Evolutionary conservation across 2,888 invertebrate species (phyloP).

Genomic region (Acleris holmiana): DNA sequence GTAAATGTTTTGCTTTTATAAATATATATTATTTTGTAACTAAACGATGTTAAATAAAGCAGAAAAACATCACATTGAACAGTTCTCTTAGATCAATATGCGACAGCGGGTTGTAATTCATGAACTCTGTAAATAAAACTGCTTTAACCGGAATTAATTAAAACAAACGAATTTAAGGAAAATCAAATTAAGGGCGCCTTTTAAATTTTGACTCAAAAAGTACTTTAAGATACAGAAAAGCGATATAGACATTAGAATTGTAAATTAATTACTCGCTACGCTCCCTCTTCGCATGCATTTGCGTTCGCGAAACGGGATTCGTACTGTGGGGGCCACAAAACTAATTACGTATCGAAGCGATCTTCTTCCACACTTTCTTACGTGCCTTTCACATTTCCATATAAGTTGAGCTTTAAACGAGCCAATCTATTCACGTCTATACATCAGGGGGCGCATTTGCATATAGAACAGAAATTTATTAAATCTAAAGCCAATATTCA

Average conservation of each 20-base stretch:
- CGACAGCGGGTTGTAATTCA: too few species aligned
- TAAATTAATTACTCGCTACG: slow-evolving; percentile 69
- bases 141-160: too few species aligned
- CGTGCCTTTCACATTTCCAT: slow-evolving; percentile 84
- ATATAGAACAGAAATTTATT: slow-evolving; percentile 85
- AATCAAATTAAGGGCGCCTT: slow-evolving; percentile 42
- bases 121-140: too few species aligned
- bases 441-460: slow-evolving; percentile 84
- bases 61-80: too few species aligned
- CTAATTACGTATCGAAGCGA: slow-evolving; percentile 82
- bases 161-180: neutral
- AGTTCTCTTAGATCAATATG: too few species aligned
- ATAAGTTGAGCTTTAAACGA: slow-evolving; percentile 85
- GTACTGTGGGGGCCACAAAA: slow-evolving; percentile 73
- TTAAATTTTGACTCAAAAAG: slow-evolving; percentile 51
- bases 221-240: slow-evolving; percentile 53
- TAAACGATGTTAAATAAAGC: too few species aligned
- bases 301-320: slow-evolving; percentile 70
- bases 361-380: slow-evolving; percentile 82
- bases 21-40: too few species aligned
- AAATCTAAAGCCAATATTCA: slow-evolving; percentile 84
- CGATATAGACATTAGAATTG: slow-evolving; percentile 65
- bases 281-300: slow-evolving; percentile 59
- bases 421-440: slow-evolving; percentile 85
- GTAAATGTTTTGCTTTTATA: too few species aligned